These are phyloP conservation scores for Caenorhabditis zanzibari DNA, from an alignment of 2,888 invertebrate genomes.

Conservation along the genomic window DNA sequence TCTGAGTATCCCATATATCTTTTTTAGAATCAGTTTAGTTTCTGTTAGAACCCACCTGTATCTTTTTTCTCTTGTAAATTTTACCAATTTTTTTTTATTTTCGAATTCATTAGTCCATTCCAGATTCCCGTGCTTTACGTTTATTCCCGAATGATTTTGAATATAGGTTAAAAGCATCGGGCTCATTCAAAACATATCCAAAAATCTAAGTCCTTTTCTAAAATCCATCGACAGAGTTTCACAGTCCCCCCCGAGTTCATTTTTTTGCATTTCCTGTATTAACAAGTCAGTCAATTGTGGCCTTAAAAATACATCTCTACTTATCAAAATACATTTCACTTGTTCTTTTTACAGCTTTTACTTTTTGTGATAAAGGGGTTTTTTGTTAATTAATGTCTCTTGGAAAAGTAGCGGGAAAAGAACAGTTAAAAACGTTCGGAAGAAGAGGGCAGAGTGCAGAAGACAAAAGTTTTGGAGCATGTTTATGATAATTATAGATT, in stretches of 20 bases:
- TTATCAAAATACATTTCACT: conserved; percentile 20
- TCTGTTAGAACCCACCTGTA: background rate
- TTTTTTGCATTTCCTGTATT: conserved; percentile 12
- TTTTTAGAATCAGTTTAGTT: conserved; percentile 13
- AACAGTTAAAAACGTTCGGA: too few relatives aligned
- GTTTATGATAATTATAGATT: too few relatives aligned
- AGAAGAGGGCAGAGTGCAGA: too few relatives aligned
- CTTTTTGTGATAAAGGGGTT: conserved; percentile 13
- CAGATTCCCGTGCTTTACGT: background rate
- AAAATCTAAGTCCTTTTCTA: conserved; percentile 42
- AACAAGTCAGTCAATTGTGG: conserved; percentile 19
- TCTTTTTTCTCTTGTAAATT: conserved; percentile 14
- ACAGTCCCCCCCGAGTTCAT: background rate
- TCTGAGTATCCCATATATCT: background rate
- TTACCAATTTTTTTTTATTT: background rate
- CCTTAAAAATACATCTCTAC: conserved; percentile 18
- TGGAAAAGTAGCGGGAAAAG: too few relatives aligned
- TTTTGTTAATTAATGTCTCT: background rate
- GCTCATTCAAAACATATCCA: conserved; percentile 18
- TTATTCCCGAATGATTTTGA: background rate
- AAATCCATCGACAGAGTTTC: background rate
- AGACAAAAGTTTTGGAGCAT: too few relatives aligned
- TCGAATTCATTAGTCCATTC: conserved; percentile 10
- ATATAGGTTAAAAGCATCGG: background rate
- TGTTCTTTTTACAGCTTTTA: background rate